Evolutionary conservation across 2,113 vertebrate species (phyloP).

Genomic region (Sebastes fasciatus): DNA sequence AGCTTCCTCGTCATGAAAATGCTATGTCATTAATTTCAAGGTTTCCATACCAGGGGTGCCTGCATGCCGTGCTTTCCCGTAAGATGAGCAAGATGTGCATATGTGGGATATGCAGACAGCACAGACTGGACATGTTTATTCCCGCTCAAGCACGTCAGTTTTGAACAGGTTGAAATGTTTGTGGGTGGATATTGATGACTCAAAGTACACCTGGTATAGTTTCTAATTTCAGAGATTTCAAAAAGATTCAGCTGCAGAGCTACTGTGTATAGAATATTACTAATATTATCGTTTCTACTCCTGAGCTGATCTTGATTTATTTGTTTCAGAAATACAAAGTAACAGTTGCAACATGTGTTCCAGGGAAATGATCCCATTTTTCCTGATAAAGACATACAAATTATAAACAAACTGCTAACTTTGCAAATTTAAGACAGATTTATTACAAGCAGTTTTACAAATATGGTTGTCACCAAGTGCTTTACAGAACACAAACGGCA

Average conservation of each 20-base stretch:
- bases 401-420: slow-evolving; percentile 23
- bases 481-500: slow-evolving; percentile 60
- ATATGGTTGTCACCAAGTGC: slow-evolving; percentile 64
- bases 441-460: slow-evolving; percentile 68
- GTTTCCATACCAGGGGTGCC: slow-evolving; percentile 30
- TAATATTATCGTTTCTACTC: not conserved
- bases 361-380: not conserved
- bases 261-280: not conserved
- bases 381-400: slow-evolving; percentile 11
- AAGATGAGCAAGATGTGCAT: slow-evolving; percentile 12
- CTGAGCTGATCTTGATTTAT: not conserved
- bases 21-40: slow-evolving; percentile 47
- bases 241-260: not conserved
- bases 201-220: not conserved
- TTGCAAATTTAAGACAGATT: slow-evolving; percentile 76
- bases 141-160: slow-evolving; percentile 20
- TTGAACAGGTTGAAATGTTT: slow-evolving; percentile 37
- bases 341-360: slow-evolving; percentile 9
- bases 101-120: slow-evolving; percentile 19
- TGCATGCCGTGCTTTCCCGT: slow-evolving; percentile 39
- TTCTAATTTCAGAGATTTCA: slow-evolving; percentile 9
- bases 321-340: slow-evolving; percentile 12
- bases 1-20: slow-evolving; percentile 24
- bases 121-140: slow-evolving; percentile 47
- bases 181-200: slow-evolving; percentile 23